These are phyloP conservation scores for Vireo altiloquus DNA, from an alignment of 2,113 vertebrate genomes.

Conservation along the genomic window DNA sequence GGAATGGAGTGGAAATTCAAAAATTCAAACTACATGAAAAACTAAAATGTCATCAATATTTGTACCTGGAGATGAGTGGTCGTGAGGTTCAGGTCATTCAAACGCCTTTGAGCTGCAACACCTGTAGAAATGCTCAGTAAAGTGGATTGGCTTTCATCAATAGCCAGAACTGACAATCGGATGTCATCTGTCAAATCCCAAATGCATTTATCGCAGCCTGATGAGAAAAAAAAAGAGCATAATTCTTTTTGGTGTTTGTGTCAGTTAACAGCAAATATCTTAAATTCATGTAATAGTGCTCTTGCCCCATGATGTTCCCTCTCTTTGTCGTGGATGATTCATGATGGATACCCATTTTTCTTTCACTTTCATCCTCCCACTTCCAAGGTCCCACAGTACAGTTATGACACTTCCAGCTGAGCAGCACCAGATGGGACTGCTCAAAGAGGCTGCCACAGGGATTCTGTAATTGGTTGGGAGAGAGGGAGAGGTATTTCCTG, in stretches of 20 bases:
- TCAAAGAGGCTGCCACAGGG: neutral
- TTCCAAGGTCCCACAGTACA: neutral
- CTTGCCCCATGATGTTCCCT: neutral
- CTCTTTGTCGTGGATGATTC: neutral
- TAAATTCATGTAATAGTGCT: neutral
- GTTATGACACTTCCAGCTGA: neutral
- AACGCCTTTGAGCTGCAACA: slow-evolving; percentile 83
- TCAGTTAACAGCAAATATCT: neutral
- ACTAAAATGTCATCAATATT: neutral
- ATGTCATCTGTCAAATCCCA: slow-evolving; percentile 94
- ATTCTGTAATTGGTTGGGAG: neutral
- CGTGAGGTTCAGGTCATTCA: slow-evolving; percentile 88
- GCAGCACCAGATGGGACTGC: slow-evolving; percentile 8
- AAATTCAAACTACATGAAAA: neutral
- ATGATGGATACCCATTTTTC: neutral
- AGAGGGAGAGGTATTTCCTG: slow-evolving; percentile 18
- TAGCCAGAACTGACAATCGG: slow-evolving; percentile 77
- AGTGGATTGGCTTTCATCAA: slow-evolving; percentile 82
- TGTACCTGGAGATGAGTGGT: slow-evolving; percentile 78
- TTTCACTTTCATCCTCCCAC: neutral
- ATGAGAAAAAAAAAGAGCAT: neutral
- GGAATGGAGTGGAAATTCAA: neutral
- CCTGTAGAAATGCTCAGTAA: slow-evolving; percentile 91
- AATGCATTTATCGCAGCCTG: slow-evolving; percentile 92
- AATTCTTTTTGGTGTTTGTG: neutral